Conservation (phyloP, 2,113 vertebrate genomes). For the Nyctibius bracteatus region DNA sequence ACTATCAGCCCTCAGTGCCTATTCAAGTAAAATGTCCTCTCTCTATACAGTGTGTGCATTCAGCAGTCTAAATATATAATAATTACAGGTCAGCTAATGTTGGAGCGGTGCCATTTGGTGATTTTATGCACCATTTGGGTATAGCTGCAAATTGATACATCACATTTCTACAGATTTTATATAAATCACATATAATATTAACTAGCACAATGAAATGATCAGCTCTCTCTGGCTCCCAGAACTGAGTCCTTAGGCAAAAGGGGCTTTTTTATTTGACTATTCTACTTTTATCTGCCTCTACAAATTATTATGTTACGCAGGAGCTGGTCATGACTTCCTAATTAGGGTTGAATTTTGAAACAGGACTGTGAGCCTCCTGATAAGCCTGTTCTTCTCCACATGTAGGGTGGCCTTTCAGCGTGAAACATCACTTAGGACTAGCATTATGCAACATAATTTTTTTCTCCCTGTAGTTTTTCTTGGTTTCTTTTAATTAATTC, state of each 20-base stretch:
- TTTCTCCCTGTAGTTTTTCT: background rate
- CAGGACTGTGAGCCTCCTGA: background rate
- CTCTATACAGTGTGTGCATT: background rate
- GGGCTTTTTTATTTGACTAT: background rate
- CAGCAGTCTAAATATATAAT: background rate
- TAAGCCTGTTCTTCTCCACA: background rate
- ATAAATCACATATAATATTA: background rate
- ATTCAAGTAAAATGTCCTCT: background rate
- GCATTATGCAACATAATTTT: background rate
- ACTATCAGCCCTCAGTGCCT: background rate
- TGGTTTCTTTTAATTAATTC: background rate
- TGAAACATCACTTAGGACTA: background rate
- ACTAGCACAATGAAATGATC: background rate
- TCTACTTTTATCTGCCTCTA: constrained; percentile 1
- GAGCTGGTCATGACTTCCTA: constrained; percentile 6
- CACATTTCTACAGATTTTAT: background rate
- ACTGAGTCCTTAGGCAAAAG: background rate
- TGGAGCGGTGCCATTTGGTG: background rate
- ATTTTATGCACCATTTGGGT: constrained; percentile 19
- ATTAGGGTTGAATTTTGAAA: background rate
- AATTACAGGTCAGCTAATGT: background rate
- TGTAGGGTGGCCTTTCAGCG: background rate
- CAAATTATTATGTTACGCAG: background rate
- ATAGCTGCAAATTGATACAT: constrained; percentile 17
- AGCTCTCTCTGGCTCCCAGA: background rate